Evolutionary conservation across 2,888 invertebrate species (phyloP).

Genomic region (Acanthosepion pharaonis): DNA sequence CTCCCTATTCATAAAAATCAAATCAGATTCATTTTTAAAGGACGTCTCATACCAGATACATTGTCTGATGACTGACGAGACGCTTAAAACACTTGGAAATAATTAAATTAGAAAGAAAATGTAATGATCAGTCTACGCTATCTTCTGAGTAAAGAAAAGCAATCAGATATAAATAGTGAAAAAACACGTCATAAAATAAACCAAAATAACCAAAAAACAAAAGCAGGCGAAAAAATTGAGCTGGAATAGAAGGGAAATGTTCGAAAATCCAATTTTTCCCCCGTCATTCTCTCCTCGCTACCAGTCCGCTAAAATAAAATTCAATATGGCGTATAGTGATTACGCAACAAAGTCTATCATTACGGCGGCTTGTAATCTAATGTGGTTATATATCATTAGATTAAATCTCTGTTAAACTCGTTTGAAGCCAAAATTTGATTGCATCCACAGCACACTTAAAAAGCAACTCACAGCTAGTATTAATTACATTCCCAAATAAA

Average conservation of each 20-base stretch:
- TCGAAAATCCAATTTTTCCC: background rate
- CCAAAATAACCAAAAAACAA: background rate
- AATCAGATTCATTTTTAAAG: background rate
- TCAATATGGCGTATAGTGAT: background rate
- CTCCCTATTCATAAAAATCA: background rate
- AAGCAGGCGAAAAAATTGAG: background rate
- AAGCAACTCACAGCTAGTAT: background rate
- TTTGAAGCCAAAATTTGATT: slow-evolving; percentile 33
- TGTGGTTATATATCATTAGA: slow-evolving; percentile 33
- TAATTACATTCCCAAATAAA: slow-evolving; percentile 18
- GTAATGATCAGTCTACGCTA: background rate
- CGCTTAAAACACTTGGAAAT: slow-evolving; percentile 22
- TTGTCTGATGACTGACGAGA: background rate
- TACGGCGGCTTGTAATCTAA: background rate
- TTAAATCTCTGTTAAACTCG: slow-evolving; percentile 33
- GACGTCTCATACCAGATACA: background rate
- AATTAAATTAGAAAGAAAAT: slow-evolving; percentile 15
- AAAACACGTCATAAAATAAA: background rate
- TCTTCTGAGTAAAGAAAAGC: background rate
- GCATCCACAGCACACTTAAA: background rate
- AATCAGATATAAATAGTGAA: background rate
- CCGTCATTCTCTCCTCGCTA: background rate
- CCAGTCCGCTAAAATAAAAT: slow-evolving; percentile 1
- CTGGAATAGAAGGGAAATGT: background rate
- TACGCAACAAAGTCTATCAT: background rate